Conservation (phyloP, 1,140 invertebrate genomes). For the Oncopeltus fasciatus region DNA sequence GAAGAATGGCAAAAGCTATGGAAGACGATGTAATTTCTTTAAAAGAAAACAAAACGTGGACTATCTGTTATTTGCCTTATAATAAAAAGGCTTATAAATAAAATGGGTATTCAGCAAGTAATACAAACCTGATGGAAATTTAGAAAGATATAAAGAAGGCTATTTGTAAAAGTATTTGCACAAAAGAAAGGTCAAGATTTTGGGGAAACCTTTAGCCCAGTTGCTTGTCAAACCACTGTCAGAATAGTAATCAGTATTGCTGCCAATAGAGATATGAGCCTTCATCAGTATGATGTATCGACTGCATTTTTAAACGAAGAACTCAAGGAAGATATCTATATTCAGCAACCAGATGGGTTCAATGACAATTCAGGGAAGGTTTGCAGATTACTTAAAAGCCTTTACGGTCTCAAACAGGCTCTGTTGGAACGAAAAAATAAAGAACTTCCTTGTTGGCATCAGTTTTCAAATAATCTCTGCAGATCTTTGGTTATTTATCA, state of each 20-base stretch:
- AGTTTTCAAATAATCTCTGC: no score
- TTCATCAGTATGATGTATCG: constrained; percentile 28
- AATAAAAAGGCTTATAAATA: constrained; percentile 13
- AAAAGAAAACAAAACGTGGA: not conserved
- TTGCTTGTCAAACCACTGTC: constrained; percentile 25
- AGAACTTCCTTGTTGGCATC: constrained; percentile 19
- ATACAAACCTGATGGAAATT: constrained; percentile 26
- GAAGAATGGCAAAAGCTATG: not conserved
- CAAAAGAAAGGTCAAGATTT: constrained; percentile 26
- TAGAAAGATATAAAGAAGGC: constrained; percentile 27
- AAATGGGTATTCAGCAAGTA: constrained; percentile 33
- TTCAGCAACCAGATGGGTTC: constrained; percentile 29
- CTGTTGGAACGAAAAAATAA: constrained; percentile 28
- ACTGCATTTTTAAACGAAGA: constrained; percentile 33
- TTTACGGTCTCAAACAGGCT: constrained; percentile 30
- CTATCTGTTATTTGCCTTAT: not conserved
- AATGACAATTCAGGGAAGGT: constrained; percentile 19
- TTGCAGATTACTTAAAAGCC: constrained; percentile 26
- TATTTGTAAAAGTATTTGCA: constrained; percentile 25
- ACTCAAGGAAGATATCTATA: constrained; percentile 31
- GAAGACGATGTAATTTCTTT: not conserved
- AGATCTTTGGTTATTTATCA: no score
- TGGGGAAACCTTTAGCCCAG: constrained; percentile 26
- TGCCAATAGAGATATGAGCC: constrained; percentile 20
- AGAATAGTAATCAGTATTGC: constrained; percentile 25